Evolutionary conservation across 2,888 invertebrate genomes (phyloP).

Genomic region (Physocephala rufipes): DNA sequence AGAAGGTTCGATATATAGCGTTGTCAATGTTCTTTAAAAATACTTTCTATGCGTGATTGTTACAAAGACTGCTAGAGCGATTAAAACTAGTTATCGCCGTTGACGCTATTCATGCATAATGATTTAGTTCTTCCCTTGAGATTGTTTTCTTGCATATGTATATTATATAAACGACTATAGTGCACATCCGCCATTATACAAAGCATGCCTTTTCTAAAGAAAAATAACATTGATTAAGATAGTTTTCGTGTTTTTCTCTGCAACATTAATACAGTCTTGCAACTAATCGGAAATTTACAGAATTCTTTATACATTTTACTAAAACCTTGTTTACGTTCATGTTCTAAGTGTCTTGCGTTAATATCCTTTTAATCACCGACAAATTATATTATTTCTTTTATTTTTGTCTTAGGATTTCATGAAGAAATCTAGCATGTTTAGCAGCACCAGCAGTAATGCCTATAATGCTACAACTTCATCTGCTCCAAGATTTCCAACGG

Average conservation of each 20-base stretch:
- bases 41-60: slow-evolving; percentile 2
- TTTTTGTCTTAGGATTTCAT: slow-evolving; percentile 67
- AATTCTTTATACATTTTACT: not conserved
- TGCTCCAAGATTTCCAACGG: slow-evolving; percentile 51
- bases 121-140: no score
- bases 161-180: no score
- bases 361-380: slow-evolving; percentile 31
- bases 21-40: slow-evolving; percentile 38
- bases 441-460: slow-evolving; percentile 59
- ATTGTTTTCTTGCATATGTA: no score
- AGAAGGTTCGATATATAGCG: slow-evolving; percentile 60
- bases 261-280: no score
- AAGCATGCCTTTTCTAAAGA: slow-evolving; percentile 26
- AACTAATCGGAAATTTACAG: no score
- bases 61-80: slow-evolving; percentile 8
- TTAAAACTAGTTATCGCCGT: no score
- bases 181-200: slow-evolving; percentile 11
- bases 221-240: no score
- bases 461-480: slow-evolving; percentile 66
- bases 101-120: not conserved
- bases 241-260: no score
- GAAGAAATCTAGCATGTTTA: slow-evolving; percentile 66
- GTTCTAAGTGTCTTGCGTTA: slow-evolving; percentile 3
- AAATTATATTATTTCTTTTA: slow-evolving; percentile 28
- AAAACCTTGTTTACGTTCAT: not conserved